Evolutionary conservation across 1,140 invertebrate genomes (phyloP), one percentile per base, ranked within the genome.

Genomic region (Drosophila serrata): DNA sequence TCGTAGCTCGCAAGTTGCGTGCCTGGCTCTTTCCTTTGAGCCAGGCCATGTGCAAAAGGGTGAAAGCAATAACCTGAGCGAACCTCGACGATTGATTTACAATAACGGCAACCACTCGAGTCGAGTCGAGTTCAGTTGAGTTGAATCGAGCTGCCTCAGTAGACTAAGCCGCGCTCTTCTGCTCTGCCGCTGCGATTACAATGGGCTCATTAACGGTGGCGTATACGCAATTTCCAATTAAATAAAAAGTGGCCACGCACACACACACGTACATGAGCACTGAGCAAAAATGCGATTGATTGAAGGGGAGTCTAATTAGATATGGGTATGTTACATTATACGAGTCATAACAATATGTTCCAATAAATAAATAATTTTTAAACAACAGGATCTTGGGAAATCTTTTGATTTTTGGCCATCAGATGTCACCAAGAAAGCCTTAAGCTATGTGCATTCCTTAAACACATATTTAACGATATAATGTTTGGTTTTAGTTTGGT

Each of bases 141-240:
- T 24, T 2, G 33, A 59, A 37, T 49, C 46, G 31, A 65, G 37
- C 40, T 37, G 48, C 55, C 72, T 42, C 65, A 43, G 45, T 29
- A 48, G 51, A 40, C 42, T 55, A 61, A 69, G 57, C 46, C 53
- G 45, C 24, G 13, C 65, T 42, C 19, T 11, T 43, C 67, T 33
- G 49, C 45, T 43, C 40, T 61, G 48, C 69, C 48, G 24, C 29
- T 63, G 76, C 61, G 60, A 78, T 65, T 68, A 90, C 84, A 88
- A 90, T 88, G 77, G 69, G 64, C 81, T 84, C 84, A 80, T 91
- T 87, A 84, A 87, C 79, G 79, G 48, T 75, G 75, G 73, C 82
- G 75, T 90, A 82, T 90, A 86, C 78, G 72, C 80, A 79, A 88
- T 77, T 91, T 84, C 49, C 85, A 90, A 88, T 88, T 88, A 88